These are phyloP conservation scores for Leucoraja ocellata DNA, from an alignment of 2,797 vertebrate genomes.

Conservation along the genomic window DNA sequence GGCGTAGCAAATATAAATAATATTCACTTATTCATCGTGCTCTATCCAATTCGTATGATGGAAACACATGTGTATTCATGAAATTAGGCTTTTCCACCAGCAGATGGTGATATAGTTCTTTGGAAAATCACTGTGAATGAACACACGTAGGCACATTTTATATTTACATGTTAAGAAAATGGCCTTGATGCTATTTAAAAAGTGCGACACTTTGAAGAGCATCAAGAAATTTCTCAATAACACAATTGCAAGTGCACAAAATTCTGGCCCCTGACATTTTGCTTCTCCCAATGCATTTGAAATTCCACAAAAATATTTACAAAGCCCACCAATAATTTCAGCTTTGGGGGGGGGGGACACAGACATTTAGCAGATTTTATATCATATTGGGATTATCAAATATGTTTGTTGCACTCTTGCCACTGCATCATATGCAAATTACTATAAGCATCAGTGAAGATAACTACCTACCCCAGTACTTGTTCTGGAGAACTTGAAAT, in stretches of 20 bases:
- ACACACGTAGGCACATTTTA: not conserved
- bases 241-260: not conserved
- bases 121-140: not conserved
- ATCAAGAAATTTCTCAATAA: not conserved
- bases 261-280: not conserved
- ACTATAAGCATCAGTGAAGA: not conserved
- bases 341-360: not conserved
- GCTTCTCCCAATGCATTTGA: not conserved
- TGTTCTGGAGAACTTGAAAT: conserved; percentile 52
- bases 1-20: too few relatives aligned
- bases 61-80: not conserved
- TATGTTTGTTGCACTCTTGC: conserved; percentile 4
- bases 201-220: not conserved
- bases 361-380: not conserved
- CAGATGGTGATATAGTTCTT: conserved; percentile 4
- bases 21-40: too few relatives aligned
- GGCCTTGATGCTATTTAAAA: not conserved
- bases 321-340: not conserved
- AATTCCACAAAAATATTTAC: not conserved
- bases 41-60: too few relatives aligned
- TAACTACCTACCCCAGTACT: conserved; percentile 55
- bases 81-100: not conserved
- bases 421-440: not conserved
- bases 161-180: not conserved
- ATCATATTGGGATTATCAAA: not conserved